Evolutionary conservation across 2,113 vertebrate genomes (phyloP), one percentile per base, ranked within the genome.

Genomic region (Pluvialis apricaria): DNA sequence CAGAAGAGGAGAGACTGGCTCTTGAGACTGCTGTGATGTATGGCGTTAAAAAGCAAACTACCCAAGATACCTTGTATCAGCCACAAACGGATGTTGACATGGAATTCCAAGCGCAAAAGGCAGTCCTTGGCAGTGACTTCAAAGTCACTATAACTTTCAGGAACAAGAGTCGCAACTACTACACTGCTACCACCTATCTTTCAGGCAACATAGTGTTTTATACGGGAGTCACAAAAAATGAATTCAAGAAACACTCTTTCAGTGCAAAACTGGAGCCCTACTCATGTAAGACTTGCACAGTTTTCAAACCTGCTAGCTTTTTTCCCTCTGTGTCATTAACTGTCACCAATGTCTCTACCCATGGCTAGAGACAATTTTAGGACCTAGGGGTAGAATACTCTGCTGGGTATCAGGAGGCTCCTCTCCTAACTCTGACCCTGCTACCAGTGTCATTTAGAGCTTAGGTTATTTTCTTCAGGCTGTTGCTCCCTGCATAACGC

Each of bases 1-100:
- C 97, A 62, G 95, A 94, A 0, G 99, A 99, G 95, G 99, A 99
- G 96, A 98, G 99, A 10, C 91, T 98, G 34, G 98, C 99, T 81
- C 97, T 99, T 20, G 98, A 99, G 89, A 99, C 99, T 18, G 99
- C 99, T 1, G 98, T 99, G 84, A 98, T 98, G 98, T 99, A 98
- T 0, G 99, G 99, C 3, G 97, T 99, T 40, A 98, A 98, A 72
- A 98, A 98, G 70, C 64, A 95, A 71, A 95, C 97, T 57, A 69
- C 96, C 8, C 97, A 97, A 12, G 98, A 99, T 10, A 94, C 95
- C 31, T 16, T 80, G 0, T 55, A 94, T 12, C 97, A 94, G 26
- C 83, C 96, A 1, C 71, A 51, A 47, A 95, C 92, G 0, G 98
- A 99, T 2, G 98, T 99, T 82, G 97, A 98, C 19, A 97, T 99